Percentiles rank a stretch among this genome's conserved stretches.
phyloP scores from a whole-genome alignment of 2,888 invertebrate genomes.

The Heteromyza rotundicornis region DNA sequence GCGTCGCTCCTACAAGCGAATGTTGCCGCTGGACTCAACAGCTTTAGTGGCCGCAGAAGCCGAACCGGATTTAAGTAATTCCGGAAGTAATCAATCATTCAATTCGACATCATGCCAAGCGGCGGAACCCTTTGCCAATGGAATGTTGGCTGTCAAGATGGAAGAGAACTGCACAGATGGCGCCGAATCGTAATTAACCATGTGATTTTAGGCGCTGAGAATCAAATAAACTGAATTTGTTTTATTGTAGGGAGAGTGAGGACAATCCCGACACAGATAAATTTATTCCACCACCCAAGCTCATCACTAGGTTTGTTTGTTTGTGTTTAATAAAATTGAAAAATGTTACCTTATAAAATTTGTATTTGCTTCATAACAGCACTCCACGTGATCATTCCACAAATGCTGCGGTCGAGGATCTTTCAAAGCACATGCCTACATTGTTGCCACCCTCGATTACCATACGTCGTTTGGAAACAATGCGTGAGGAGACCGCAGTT shows the following conservation, averaged over 20 bases:
- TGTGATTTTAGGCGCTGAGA: not conserved
- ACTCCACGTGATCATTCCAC: conserved; percentile 9
- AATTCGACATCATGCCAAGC: conserved; percentile 8
- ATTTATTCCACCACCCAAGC: too few relatives aligned
- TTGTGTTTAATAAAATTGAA: too few relatives aligned
- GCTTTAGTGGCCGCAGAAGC: conserved; percentile 5
- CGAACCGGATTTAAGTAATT: conserved; percentile 14
- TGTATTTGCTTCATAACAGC: not conserved
- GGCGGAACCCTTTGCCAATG: conserved; percentile 28
- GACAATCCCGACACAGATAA: conserved; percentile 23
- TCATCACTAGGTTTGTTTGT: too few relatives aligned
- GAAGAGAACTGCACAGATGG: conserved; percentile 35
- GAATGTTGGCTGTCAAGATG: conserved; percentile 39
- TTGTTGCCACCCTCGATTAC: conserved; percentile 22
- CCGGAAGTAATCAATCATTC: conserved; percentile 31
- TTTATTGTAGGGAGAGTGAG: conserved; percentile 36
- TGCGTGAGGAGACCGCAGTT: too few relatives aligned
- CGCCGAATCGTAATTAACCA: conserved; percentile 29
- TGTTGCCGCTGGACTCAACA: conserved; percentile 36
- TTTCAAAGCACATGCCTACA: conserved; percentile 1
- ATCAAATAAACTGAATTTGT: too few relatives aligned
- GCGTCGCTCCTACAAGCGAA: conserved; percentile 57
- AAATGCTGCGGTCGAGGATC: not conserved
- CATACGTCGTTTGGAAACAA: conserved; percentile 28
- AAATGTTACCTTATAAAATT: not conserved